Evolutionary conservation across 2,888 invertebrate species (phyloP).

Genomic region (Podabrus alpinus): DNA sequence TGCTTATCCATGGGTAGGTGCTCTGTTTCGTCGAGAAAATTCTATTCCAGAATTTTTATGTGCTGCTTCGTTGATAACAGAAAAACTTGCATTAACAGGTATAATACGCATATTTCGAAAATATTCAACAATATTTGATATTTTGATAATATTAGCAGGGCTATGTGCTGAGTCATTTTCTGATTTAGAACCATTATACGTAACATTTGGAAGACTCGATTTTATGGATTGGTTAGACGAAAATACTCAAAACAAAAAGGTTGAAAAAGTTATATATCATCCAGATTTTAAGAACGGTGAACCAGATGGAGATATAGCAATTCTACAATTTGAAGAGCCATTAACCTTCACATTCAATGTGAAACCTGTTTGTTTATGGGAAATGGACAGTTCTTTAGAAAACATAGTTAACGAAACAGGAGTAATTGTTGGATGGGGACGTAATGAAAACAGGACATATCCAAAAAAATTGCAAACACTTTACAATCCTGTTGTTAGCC

Average conservation of each 20-base stretch:
- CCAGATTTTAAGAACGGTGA: conserved; percentile 62
- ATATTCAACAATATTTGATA: background rate
- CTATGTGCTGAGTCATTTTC: conserved; percentile 42
- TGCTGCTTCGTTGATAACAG: conserved; percentile 49
- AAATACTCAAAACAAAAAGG: conserved; percentile 39
- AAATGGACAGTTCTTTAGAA: conserved; percentile 53
- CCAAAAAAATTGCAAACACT: conserved; percentile 58
- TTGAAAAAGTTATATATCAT: conserved; percentile 44
- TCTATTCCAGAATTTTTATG: conserved; percentile 50
- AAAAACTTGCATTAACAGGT: conserved; percentile 51
- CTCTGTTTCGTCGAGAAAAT: conserved; percentile 46
- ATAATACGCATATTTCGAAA: conserved; percentile 42
- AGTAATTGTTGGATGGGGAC: conserved; percentile 64
- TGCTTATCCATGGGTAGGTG: conserved; percentile 53
- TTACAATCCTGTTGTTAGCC: conserved; percentile 62
- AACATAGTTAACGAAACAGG: conserved; percentile 46
- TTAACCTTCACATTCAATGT: conserved; percentile 61
- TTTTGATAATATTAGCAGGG: conserved; percentile 43
- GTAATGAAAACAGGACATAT: conserved; percentile 54
- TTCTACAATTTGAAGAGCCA: conserved; percentile 59
- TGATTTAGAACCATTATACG: background rate
- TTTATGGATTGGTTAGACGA: conserved; percentile 43
- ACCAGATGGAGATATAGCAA: conserved; percentile 62
- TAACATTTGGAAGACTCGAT: conserved; percentile 43
- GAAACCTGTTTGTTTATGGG: conserved; percentile 66